phyloP scores from a whole-genome alignment of 2,113 vertebrate species.

The Pardalotus punctatus region DNA sequence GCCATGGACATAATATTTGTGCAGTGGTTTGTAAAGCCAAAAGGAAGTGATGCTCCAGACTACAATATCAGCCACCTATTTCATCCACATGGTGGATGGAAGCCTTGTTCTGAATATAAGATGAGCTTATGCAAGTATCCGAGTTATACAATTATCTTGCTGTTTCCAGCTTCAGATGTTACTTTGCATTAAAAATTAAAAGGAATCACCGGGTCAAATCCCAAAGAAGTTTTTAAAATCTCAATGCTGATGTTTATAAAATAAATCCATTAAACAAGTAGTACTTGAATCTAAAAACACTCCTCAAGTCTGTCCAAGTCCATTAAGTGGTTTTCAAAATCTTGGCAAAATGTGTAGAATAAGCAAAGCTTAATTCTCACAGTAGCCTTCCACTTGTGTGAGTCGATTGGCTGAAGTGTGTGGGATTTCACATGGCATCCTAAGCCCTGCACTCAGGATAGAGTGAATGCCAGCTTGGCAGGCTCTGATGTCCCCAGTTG shows the following conservation, averaged over 20 bases:
- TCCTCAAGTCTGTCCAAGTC: neutral
- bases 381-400: neutral
- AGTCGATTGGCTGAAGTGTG: neutral
- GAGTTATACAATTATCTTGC: neutral
- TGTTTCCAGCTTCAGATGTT: constrained; percentile 6
- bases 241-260: constrained; percentile 16
- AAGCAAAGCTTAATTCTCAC: constrained; percentile 3
- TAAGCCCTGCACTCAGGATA: neutral
- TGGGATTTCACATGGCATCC: neutral
- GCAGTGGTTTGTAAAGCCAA: neutral
- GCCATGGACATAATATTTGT: neutral
- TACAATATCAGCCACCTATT: neutral
- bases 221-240: constrained; percentile 20
- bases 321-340: constrained; percentile 46
- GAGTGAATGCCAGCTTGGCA: neutral
- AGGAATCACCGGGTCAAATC: neutral
- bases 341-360: constrained; percentile 20
- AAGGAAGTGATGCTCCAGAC: neutral
- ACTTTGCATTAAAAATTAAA: constrained; percentile 29
- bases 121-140: neutral
- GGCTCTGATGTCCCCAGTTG: neutral
- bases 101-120: neutral
- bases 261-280: constrained; percentile 38
- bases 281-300: constrained; percentile 33
- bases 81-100: neutral